Percentiles rank a stretch among this genome's conserved stretches.
Evolutionary conservation across 1,140 invertebrate genomes (phyloP).

Genomic region (Hycleus cichorii): DNA sequence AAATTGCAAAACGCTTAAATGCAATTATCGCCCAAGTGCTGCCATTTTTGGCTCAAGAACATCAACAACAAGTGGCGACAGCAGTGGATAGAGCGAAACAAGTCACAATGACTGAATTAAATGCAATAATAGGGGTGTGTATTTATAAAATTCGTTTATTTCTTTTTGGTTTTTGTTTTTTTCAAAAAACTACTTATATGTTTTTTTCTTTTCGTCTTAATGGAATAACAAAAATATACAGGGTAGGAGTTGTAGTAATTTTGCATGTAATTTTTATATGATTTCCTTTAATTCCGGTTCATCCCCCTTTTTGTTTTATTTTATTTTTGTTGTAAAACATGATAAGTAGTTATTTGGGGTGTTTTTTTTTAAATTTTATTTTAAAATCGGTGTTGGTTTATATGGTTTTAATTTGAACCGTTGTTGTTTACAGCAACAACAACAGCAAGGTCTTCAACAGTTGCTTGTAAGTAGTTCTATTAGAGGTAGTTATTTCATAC

Average conservation of each 20-base stretch:
- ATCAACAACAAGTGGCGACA: constrained; percentile 88
- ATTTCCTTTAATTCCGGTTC: not conserved
- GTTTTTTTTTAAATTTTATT: not conserved
- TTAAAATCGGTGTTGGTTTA: constrained; percentile 25
- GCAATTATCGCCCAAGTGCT: constrained; percentile 85
- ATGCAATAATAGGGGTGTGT: constrained; percentile 77
- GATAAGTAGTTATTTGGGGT: not conserved
- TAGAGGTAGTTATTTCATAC: constrained; percentile 10
- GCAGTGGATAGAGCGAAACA: constrained; percentile 93
- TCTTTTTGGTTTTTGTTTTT: not conserved
- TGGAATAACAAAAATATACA: not conserved
- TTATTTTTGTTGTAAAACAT: not conserved
- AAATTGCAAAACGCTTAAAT: constrained; percentile 88
- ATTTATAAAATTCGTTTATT: not conserved
- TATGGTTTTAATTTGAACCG: constrained; percentile 34
- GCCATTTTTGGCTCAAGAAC: constrained; percentile 87
- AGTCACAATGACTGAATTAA: constrained; percentile 90
- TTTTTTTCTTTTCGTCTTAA: not conserved
- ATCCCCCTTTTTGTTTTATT: not conserved
- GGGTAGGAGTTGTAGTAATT: not conserved
- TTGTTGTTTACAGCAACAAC: constrained; percentile 58
- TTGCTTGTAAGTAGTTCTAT: constrained; percentile 48
- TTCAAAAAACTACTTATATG: not conserved
- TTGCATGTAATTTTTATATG: not conserved
- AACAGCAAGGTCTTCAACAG: constrained; percentile 68